Conservation (phyloP, 2,113 vertebrate genomes). For the Limanda limanda region DNA sequence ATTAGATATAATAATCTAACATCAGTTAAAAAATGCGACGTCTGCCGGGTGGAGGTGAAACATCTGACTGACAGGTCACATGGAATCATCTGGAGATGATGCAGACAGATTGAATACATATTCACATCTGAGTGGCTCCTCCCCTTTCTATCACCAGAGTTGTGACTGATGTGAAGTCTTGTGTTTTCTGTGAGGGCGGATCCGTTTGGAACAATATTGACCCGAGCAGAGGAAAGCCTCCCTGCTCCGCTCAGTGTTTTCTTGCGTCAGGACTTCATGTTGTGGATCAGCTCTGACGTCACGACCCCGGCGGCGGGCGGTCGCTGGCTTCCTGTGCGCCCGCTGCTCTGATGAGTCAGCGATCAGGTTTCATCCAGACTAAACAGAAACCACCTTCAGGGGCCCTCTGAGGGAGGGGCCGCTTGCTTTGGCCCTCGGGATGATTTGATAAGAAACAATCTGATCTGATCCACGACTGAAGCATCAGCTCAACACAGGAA, state of each 20-base stretch:
- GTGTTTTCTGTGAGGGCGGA: slow-evolving; percentile 31
- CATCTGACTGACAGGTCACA: no score
- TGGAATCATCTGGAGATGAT: no score
- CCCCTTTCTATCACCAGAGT: not conserved
- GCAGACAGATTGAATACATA: no score
- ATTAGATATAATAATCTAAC: no score
- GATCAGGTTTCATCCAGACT: slow-evolving; percentile 44
- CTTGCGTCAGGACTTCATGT: slow-evolving; percentile 9
- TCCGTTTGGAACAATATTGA: slow-evolving; percentile 30
- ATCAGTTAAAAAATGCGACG: no score
- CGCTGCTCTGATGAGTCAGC: slow-evolving; percentile 26
- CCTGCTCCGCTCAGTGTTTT: slow-evolving; percentile 31
- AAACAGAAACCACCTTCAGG: slow-evolving; percentile 39
- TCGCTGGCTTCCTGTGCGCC: slow-evolving; percentile 39
- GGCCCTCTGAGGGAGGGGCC: slow-evolving; percentile 8
- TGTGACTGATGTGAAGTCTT: not conserved
- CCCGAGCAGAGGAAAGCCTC: not conserved
- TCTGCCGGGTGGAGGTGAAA: no score
- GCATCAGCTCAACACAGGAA: not conserved
- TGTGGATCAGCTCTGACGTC: slow-evolving; percentile 1
- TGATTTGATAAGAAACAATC: slow-evolving; percentile 21
- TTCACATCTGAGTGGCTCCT: not conserved
- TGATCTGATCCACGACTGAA: slow-evolving; percentile 5
- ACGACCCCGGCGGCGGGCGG: slow-evolving; percentile 11
- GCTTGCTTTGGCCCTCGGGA: slow-evolving; percentile 40